These are phyloP conservation scores for Drosophila meridionalis DNA, from an alignment of 2,888 invertebrate species.

Conservation along the genomic window DNA sequence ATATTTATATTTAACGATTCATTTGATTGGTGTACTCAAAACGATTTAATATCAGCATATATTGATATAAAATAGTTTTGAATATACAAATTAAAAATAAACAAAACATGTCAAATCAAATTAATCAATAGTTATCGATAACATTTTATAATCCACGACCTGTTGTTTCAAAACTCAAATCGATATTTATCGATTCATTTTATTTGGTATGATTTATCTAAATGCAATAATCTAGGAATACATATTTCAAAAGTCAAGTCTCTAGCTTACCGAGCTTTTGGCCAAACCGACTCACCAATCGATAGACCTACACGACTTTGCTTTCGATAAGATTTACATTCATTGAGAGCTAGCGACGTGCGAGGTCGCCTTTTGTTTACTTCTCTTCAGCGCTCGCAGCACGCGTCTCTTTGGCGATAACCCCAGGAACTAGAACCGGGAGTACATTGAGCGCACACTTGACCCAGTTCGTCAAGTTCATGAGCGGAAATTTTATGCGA, in stretches of 20 bases:
- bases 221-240: no score
- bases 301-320: background rate
- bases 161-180: background rate
- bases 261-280: no score
- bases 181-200: background rate
- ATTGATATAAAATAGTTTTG: no score
- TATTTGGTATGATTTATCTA: no score
- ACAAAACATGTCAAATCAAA: no score
- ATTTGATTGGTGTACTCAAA: no score
- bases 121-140: no score
- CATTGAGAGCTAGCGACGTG: background rate
- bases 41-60: no score
- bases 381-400: conserved; percentile 24
- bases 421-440: conserved; percentile 28
- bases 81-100: no score
- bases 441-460: conserved; percentile 53
- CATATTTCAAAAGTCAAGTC: no score
- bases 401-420: conserved; percentile 48
- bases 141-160: no score
- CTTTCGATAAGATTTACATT: background rate
- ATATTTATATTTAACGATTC: no score
- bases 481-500: conserved; percentile 44
- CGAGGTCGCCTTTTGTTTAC: conserved; percentile 54
- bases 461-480: conserved; percentile 70
- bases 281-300: background rate